Evolutionary conservation across 1,140 invertebrate genomes (phyloP).

Genomic region (Drosophila athabasca): DNA sequence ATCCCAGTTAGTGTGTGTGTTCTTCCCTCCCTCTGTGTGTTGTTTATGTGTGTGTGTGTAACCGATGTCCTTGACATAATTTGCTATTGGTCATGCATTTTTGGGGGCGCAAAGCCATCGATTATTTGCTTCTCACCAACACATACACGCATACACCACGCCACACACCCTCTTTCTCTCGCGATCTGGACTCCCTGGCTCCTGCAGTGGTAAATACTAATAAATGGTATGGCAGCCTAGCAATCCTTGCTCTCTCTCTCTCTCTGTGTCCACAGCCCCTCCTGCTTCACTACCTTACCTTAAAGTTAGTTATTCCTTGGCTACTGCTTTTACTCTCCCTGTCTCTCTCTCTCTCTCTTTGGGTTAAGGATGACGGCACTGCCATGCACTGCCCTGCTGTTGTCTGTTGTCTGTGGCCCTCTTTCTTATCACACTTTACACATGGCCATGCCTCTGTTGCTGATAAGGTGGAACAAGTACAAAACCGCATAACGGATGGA

Average conservation of each 20-base stretch:
- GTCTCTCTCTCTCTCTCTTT: background rate
- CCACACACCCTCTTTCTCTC: background rate
- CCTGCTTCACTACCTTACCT: too few relatives aligned
- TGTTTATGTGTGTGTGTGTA: background rate
- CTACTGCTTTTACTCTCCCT: background rate
- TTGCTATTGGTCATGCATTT: slow-evolving; percentile 22
- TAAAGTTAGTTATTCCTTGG: too few relatives aligned
- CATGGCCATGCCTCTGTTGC: background rate
- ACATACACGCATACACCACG: background rate
- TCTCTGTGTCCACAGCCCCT: too few relatives aligned
- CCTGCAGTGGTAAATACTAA: too few relatives aligned
- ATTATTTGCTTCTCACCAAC: slow-evolving; percentile 26
- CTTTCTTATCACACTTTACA: slow-evolving; percentile 28
- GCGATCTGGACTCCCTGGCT: too few relatives aligned
- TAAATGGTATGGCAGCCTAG: too few relatives aligned
- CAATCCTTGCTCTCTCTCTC: too few relatives aligned
- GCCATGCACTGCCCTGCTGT: slow-evolving; percentile 8
- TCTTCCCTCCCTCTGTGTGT: too few relatives aligned
- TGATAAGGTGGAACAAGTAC: slow-evolving; percentile 21
- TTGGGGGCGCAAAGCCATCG: slow-evolving; percentile 25
- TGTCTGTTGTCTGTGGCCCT: slow-evolving; percentile 52
- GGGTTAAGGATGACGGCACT: too few relatives aligned
- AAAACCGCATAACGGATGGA: slow-evolving; percentile 6
- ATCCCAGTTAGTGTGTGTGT: background rate
- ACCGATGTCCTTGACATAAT: slow-evolving; percentile 52